Evolutionary conservation across 2,797 vertebrate species (phyloP).

Genomic region (Leptatherina wallacei): DNA sequence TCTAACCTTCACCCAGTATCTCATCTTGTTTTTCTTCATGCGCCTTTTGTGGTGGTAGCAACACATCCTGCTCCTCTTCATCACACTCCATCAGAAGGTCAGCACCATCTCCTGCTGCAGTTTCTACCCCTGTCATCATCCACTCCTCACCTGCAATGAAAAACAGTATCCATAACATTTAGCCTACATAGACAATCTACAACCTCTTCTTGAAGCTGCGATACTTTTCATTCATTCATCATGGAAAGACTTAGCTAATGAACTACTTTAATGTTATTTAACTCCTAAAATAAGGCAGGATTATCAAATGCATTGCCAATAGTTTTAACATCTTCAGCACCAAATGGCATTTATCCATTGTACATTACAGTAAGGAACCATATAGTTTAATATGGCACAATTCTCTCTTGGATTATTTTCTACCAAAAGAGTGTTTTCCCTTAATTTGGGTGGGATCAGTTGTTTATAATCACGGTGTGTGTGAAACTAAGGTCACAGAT

Average conservation of each 20-base stretch:
- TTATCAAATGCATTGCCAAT: background rate
- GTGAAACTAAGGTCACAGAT: no score
- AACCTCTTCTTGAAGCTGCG: background rate
- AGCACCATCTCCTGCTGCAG: background rate
- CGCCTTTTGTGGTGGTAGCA: background rate
- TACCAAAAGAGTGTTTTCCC: no score
- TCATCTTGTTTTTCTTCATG: background rate
- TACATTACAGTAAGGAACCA: no score
- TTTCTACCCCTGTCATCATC: slow-evolving; percentile 14
- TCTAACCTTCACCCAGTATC: slow-evolving; percentile 13
- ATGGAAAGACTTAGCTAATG: background rate
- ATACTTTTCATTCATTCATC: background rate
- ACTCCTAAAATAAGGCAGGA: background rate
- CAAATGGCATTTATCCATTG: no score
- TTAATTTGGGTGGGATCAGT: no score
- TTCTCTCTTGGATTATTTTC: no score
- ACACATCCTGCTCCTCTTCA: slow-evolving; percentile 31
- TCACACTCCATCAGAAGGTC: slow-evolving; percentile 50
- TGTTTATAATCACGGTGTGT: no score
- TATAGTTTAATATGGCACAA: no score
- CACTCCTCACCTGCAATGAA: slow-evolving; percentile 20
- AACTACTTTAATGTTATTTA: background rate
- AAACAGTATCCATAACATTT: background rate
- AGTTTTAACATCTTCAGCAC: background rate
- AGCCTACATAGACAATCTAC: background rate